Base-by-base conservation (phyloP, 2,888 invertebrate species). In the Coecobrya sp. region DNA sequence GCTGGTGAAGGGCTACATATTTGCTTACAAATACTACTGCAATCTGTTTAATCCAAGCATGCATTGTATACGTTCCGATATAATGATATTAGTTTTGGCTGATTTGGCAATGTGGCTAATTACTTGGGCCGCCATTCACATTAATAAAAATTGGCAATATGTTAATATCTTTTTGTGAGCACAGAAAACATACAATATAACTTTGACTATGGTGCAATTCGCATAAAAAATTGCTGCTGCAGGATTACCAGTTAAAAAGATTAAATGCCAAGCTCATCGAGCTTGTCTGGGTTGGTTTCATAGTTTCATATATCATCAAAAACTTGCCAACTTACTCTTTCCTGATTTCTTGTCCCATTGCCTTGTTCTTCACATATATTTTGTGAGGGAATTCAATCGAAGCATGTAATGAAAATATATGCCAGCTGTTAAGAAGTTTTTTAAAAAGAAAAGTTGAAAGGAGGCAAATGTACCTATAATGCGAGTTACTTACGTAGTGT, bases 381-480 rank as follows among this genome's bases (percentile, higher is more conserved):
- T 49, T 79, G 45, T 49, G 25, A 22, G 27, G 79, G 25, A 79
- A 79, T 79, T 49, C 49, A 79, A 79, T 79, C 52, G 25, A 49
- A 79, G 79, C 79, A 49, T 45, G 52, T 70, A 70, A 70, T 70
- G 70, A 70, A 70, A 70, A 70, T 70, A 36, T 70, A 70, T 70
- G 70, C 70, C 70, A 70, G 70, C 70, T 70, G 70, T 70, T 70
- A 70, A 70, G 70, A 70, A 70, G 70, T 70, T 70, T 70, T 70
- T 36, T 36, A 4, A 36, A 36, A 36, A 65, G 65, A 65, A 65
- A 65, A 65, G 65, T 65, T 65, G 65, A 65, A 27, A 27, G 65
- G 27, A 36, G 36, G 70, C 19, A 36, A 70, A 36, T 36, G 59
- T 19, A 10, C 8, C 59, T 22, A n/a, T 10, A 13, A 27, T 22